Evolutionary conservation across 1,140 invertebrate species (phyloP).

Genomic region (Palaemon carinicauda): DNA sequence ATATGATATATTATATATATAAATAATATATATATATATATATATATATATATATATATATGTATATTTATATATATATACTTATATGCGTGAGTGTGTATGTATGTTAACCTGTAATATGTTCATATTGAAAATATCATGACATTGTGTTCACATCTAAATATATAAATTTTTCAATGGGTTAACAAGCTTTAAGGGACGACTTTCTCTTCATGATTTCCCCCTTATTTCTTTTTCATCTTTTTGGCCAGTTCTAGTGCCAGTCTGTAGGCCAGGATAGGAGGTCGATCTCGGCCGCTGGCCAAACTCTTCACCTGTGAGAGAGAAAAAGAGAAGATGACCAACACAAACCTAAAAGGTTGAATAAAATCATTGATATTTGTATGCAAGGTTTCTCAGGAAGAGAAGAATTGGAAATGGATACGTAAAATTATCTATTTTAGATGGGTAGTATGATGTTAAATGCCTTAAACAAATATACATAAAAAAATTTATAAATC

Average conservation of each 20-base stretch:
- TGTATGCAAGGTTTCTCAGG: too few species aligned
- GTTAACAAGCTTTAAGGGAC: too few species aligned
- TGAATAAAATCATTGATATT: too few species aligned
- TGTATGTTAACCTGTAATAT: too few species aligned
- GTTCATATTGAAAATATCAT: background rate
- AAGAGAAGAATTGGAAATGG: too few species aligned
- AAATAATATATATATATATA: background rate
- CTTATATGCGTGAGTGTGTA: too few species aligned
- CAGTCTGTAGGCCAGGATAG: conserved; percentile 85
- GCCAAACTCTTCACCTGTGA: conserved; percentile 82
- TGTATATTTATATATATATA: background rate
- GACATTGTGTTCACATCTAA: background rate
- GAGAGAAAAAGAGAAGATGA: conserved; percentile 24
- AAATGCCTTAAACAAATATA: too few species aligned
- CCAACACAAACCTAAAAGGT: background rate
- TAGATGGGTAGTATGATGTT: too few species aligned
- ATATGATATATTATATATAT: background rate
- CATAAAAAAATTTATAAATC: background rate
- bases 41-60: background rate
- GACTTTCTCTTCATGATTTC: background rate
- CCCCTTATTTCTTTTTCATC: conserved; percentile 35
- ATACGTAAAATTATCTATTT: too few species aligned
- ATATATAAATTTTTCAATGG: background rate
- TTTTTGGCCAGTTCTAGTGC: conserved; percentile 75
- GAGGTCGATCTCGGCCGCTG: conserved; percentile 82